Percentiles rank a stretch among this genome's conserved stretches.
Conservation (phyloP, 2,888 invertebrate genomes). For the Epistrophella euchroma region DNA sequence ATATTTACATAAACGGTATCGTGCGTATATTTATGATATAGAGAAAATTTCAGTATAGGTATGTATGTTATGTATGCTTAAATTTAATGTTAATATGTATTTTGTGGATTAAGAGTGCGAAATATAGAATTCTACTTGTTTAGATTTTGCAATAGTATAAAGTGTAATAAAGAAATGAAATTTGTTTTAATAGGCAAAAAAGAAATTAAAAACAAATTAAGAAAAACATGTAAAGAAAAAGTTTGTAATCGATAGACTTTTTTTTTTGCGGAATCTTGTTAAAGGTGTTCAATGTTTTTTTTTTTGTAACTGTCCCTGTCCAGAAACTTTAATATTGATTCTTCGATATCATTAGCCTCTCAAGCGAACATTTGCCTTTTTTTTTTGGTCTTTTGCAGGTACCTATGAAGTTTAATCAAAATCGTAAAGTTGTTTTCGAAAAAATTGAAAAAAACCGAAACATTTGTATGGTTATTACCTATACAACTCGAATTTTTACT, state of each 20-base stretch:
- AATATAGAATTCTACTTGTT: slow-evolving; percentile 40
- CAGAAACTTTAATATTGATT: no score
- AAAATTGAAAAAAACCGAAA: no score
- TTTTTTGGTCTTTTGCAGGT: no score
- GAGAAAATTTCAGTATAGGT: not conserved
- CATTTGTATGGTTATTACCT: no score
- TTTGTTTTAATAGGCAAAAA: not conserved
- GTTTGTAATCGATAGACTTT: not conserved
- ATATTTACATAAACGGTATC: slow-evolving; percentile 53
- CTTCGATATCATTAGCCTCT: no score
- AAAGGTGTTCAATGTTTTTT: no score
- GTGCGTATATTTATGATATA: slow-evolving; percentile 47
- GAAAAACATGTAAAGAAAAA: not conserved
- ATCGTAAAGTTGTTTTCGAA: no score
- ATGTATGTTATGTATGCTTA: slow-evolving; percentile 5
- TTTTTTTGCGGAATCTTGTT: not conserved
- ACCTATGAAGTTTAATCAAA: no score
- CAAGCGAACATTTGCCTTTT: no score
- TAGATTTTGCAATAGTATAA: not conserved
- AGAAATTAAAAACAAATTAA: not conserved
- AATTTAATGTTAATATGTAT: not conserved
- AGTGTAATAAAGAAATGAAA: not conserved
- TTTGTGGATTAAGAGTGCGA: slow-evolving; percentile 25
- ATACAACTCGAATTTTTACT: no score
- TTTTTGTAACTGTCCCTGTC: no score